A percentile compares a stretch with the other conserved stretches of the same genome.
These are phyloP conservation scores for Electrona antarctica DNA, from an alignment of 2,113 vertebrate species.

Conservation along the genomic window DNA sequence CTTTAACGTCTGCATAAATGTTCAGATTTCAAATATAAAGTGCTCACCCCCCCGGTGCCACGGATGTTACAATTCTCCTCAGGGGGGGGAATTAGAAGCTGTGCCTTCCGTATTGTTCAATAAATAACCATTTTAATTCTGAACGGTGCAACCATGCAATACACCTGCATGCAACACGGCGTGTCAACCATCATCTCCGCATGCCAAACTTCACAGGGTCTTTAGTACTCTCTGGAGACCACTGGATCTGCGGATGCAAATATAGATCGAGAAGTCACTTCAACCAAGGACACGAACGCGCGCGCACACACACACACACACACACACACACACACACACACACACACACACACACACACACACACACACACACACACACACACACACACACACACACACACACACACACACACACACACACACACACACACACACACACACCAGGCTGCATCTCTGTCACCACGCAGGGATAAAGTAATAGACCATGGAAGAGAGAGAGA, in stretches of 20 bases:
- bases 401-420: constrained; percentile 7
- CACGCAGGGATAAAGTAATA: constrained; percentile 49
- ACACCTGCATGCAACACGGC: constrained; percentile 5
- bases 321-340: constrained; percentile 15
- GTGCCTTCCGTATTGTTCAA: no score
- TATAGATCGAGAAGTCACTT: constrained; percentile 49
- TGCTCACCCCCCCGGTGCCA: no score
- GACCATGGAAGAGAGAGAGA: constrained; percentile 50
- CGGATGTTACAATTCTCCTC: no score
- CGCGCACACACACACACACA: neutral
- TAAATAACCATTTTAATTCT: no score
- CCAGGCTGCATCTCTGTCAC: constrained; percentile 48
- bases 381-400: constrained; percentile 1
- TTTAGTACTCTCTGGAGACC: neutral
- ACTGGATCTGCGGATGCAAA: constrained; percentile 53
- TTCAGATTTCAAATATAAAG: no score
- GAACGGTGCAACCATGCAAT: neutral
- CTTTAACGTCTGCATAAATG: no score
- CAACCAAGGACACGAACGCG: constrained; percentile 30
- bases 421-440: constrained; percentile 1
- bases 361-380: constrained; percentile 9
- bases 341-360: constrained; percentile 6
- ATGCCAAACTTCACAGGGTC: constrained; percentile 45
- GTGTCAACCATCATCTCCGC: constrained; percentile 16
- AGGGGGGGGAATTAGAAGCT: no score